Evolutionary conservation across 2,888 invertebrate genomes (phyloP), one percentile per base, ranked within the genome.

Genomic region (Raillietiella orientalis): DNA sequence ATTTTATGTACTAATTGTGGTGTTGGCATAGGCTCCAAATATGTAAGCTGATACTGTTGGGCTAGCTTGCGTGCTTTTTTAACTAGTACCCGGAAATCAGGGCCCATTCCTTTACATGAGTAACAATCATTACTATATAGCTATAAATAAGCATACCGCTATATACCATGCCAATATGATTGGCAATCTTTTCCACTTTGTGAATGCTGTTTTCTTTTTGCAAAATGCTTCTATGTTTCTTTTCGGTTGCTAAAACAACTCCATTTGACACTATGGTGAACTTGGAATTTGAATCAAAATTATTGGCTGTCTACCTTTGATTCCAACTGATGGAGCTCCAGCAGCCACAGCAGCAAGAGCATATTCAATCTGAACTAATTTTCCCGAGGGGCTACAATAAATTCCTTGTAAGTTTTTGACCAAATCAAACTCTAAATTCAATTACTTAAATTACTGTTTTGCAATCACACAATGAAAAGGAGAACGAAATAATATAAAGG

Each of bases 361-460:
- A 70, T 96, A 96, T 56, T 99, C 96, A 38, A 99, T 87, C 53
- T 96, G 96, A 28, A 99, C 93, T 39, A 96, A 56, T 53, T 99
- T 99, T 35, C 96, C 96, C 14, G 93, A 93, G 11, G 96, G 96
- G 46, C 93, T 96, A 52, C 27, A 44, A 31, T 22, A 17, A 27
- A 21, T 24, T n/a, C n/a, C n/a, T n/a, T n/a, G n/a, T n/a, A n/a
- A n/a, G n/a, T n/a, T n/a, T n/a, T n/a, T n/a, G n/a, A n/a, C n/a
- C n/a, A n/a, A n/a, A n/a, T n/a, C n/a, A n/a, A 14, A 16, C 10
- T 15, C 5, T 6, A 16, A 23, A 8, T 10, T 23, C 3, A n/a
- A 16, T 24, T 2, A 14, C 24, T 3, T 13, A 5, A 25, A 14
- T 25, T 25, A 14, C 4, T 28, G 11, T 13, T n/a, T n/a, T n/a